Conservation (phyloP, 2,888 invertebrate species). For the Proisotoma minuta region DNA sequence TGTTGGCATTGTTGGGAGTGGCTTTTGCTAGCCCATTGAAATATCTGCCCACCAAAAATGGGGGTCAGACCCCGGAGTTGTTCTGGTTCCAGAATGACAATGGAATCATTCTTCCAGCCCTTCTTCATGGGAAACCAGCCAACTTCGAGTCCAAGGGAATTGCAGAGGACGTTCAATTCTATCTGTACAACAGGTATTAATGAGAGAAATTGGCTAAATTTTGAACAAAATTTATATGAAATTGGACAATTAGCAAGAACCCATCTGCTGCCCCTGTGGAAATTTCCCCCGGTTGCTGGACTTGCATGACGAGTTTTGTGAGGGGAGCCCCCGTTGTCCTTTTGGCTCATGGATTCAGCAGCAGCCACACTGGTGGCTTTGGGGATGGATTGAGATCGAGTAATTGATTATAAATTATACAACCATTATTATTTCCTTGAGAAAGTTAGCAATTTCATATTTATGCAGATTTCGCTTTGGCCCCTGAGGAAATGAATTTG, state of each 20-base stretch:
- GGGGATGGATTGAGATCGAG: conserved; percentile 18
- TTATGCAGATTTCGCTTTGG: not conserved
- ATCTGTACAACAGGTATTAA: conserved; percentile 38
- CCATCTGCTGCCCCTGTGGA: not conserved
- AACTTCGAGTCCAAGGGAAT: conserved; percentile 16
- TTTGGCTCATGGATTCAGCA: conserved; percentile 42
- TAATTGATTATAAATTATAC: conserved; percentile 1
- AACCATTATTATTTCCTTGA: not conserved
- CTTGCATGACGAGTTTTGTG: conserved; percentile 21
- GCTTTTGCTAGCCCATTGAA: not conserved
- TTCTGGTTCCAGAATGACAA: conserved; percentile 40
- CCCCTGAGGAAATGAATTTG: conserved; percentile 52
- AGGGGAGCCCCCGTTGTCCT: conserved; percentile 32
- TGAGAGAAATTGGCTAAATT: not conserved
- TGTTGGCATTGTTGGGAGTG: not conserved
- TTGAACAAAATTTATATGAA: not conserved
- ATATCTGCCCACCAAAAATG: conserved; percentile 10
- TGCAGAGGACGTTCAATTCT: conserved; percentile 39
- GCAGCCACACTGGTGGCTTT: conserved; percentile 24
- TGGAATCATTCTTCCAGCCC: conserved; percentile 35
- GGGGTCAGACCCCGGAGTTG: conserved; percentile 16
- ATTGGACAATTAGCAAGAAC: not conserved
- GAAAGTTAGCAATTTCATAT: not conserved
- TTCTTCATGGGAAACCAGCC: conserved; percentile 36
- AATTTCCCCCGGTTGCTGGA: conserved; percentile 11